Evolutionary conservation across 1,140 invertebrate genomes (phyloP).

Genomic region (Sesamia nonagrioides): DNA sequence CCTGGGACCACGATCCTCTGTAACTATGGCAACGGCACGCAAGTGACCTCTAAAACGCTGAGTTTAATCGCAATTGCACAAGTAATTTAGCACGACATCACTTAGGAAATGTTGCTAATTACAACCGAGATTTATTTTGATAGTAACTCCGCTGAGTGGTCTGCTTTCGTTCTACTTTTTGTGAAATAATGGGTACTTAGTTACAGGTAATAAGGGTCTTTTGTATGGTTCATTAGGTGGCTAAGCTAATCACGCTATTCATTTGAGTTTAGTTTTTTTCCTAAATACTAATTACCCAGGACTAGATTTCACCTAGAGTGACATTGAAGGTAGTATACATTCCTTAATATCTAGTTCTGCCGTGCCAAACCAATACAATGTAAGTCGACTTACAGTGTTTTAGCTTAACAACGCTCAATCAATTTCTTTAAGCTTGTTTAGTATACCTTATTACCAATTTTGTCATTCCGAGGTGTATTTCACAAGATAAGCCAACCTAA

Average conservation of each 20-base stretch:
- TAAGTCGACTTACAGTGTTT: too few relatives aligned
- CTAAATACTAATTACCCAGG: too few relatives aligned
- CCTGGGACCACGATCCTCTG: slow-evolving; percentile 55
- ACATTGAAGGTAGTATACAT: too few relatives aligned
- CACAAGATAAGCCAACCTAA: too few relatives aligned
- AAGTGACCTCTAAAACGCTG: slow-evolving; percentile 53
- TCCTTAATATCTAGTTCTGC: too few relatives aligned
- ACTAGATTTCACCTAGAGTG: too few relatives aligned
- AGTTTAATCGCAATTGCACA: slow-evolving; percentile 56
- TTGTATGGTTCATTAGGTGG: background rate
- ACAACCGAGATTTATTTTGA: slow-evolving; percentile 23
- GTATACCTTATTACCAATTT: too few relatives aligned
- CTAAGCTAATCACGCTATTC: background rate
- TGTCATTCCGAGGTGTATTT: too few relatives aligned
- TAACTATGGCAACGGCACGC: slow-evolving; percentile 59
- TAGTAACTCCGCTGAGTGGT: background rate
- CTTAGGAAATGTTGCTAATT: slow-evolving; percentile 49
- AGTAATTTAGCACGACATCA: slow-evolving; percentile 56
- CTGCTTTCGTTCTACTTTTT: background rate
- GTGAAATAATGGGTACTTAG: background rate
- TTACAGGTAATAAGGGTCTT: background rate
- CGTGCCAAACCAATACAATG: too few relatives aligned
- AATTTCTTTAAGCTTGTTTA: too few relatives aligned
- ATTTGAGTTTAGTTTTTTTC: background rate
- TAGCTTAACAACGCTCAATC: too few relatives aligned